These are phyloP conservation scores for Sphaerophoria rueppellii DNA, from an alignment of 2,888 invertebrate species.

Conservation along the genomic window DNA sequence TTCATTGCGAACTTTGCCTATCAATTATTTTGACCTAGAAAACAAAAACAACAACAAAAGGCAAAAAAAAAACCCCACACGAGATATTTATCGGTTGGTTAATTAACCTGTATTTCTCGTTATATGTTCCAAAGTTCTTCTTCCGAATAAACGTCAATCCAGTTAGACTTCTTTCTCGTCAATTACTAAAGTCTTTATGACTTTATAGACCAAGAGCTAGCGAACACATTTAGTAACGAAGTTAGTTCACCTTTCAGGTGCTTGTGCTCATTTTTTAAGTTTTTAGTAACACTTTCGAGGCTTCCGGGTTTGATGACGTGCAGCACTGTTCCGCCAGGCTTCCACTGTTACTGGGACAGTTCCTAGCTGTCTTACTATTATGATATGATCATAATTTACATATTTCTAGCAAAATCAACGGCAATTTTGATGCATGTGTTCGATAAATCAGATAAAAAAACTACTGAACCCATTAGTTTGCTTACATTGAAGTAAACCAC, in stretches of 20 bases:
- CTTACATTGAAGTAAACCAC: neutral
- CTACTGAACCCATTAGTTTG: neutral
- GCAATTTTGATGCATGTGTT: constrained; percentile 33
- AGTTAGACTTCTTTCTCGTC: neutral
- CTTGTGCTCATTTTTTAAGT: no score
- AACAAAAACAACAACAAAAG: neutral
- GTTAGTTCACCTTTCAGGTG: no score
- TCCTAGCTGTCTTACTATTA: neutral
- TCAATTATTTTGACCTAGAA: neutral
- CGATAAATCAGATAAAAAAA: constrained; percentile 12
- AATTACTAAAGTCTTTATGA: neutral
- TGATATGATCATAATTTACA: neutral
- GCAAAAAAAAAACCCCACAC: constrained; percentile 2
- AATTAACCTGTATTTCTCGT: constrained; percentile 40
- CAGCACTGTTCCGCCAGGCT: no score
- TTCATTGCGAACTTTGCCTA: constrained; percentile 6
- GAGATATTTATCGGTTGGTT: constrained; percentile 39
- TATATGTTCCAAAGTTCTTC: constrained; percentile 7
- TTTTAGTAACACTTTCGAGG: no score
- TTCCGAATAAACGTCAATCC: neutral
- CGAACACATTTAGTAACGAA: no score
- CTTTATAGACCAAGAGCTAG: no score
- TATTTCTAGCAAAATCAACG: neutral
- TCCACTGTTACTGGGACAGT: no score
- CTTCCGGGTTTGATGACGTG: no score